Conservation (phyloP, 2,797 vertebrate genomes). For the Danionella dracula region DNA sequence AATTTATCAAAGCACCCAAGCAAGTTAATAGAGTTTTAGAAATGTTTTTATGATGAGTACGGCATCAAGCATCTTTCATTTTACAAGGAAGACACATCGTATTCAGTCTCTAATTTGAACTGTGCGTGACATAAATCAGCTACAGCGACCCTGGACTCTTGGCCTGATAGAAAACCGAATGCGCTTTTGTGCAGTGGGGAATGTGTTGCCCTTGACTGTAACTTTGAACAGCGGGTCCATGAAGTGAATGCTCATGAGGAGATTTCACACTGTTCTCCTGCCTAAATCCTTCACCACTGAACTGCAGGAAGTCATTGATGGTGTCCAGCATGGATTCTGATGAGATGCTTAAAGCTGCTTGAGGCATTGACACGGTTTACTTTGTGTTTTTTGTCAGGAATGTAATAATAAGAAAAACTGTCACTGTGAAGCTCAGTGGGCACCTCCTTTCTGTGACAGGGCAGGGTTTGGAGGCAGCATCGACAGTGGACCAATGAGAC, state of each 20-base stretch:
- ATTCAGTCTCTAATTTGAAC: conserved; percentile 5
- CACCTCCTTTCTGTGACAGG: conserved; percentile 86
- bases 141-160: not conserved
- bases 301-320: not conserved
- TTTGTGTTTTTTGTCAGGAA: conserved; percentile 70
- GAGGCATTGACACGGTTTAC: not conserved
- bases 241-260: conserved; percentile 1
- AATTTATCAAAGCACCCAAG: conserved; percentile 10
- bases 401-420: conserved; percentile 98
- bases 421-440: conserved; percentile 94
- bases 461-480: conserved; percentile 87
- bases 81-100: not conserved
- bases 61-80: not conserved
- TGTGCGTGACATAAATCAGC: conserved; percentile 6
- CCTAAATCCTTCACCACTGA: not conserved
- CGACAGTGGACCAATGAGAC: conserved; percentile 88
- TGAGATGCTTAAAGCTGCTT: not conserved
- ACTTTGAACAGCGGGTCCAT: not conserved
- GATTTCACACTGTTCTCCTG: not conserved
- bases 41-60: not conserved
- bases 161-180: not conserved
- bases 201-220: not conserved
- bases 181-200: not conserved
- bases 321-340: conserved; percentile 1
- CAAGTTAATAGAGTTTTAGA: not conserved